Base-by-base conservation (phyloP, 2,888 invertebrate species). In the Steromphala cineraria region DNA sequence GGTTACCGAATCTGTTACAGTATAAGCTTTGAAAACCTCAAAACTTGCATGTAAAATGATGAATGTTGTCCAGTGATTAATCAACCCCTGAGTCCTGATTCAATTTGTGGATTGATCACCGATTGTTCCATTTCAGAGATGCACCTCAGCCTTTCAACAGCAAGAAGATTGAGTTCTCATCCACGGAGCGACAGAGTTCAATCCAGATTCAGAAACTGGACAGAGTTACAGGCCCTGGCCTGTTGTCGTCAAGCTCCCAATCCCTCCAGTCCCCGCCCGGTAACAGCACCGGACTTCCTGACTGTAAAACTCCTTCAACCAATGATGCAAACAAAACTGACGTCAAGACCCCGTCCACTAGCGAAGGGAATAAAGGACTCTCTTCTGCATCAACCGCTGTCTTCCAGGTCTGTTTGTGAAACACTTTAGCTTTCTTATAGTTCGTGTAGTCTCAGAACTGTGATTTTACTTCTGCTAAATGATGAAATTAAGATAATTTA, bases 201-300 rank as follows among this genome's bases (percentile, higher is more conserved):
- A 97, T 97, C 86, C 95, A 96, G 7, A 96, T 97, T 74, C 97
- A 97, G 93, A 96, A 95, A 86, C 95, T 95, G 80, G 96, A 96
- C 82, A 87, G 89, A 78, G 89, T 91, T 13, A 91, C 91, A 8
- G 86, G 85, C 67, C 87, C 89, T 31, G 89, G 89, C 5, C 80
- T 88, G 28, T 62, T 79, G 28, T 86, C 89, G 28, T 83, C 85
- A 10, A 82, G 80, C 28, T 86, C 88, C 0, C 83, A 83, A 17
- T 85, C 87, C 8, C 75, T 82, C 53, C 79, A 86, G 2, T 87
- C 89, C 17, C 85, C 86, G 2, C 85, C 87, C 53, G 55, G 75
- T 36, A 67, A 56, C 80, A 46, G 40, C 77, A 67, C 31, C n/a
- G 24, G 79, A 79, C 75, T 40, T 75, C 71, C 80, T 67, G 67